Percentiles rank a stretch among this genome's conserved stretches.
Conservation (phyloP, 2,888 invertebrate genomes). For the Metopia argyrocephala region DNA sequence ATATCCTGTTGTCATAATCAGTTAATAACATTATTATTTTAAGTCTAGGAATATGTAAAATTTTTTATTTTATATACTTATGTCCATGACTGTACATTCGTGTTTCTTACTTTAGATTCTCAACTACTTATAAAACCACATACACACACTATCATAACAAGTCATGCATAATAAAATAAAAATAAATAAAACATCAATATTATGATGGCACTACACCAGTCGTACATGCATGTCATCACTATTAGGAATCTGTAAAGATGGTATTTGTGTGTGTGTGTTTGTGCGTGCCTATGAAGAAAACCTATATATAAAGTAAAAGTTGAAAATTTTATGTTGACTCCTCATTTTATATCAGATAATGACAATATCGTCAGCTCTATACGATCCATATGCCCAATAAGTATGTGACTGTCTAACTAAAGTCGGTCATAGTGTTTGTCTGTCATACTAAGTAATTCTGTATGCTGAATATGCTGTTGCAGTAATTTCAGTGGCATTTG, state of each 20-base stretch:
- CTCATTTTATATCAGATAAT: not conserved
- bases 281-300: not conserved
- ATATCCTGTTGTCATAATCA: no score
- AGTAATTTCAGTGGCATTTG: not conserved
- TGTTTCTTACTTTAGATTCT: no score
- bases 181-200: conserved; percentile 61
- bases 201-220: not conserved
- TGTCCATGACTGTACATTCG: no score
- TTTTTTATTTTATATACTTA: no score
- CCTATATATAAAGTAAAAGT: conserved; percentile 23
- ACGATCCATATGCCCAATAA: not conserved
- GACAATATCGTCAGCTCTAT: not conserved
- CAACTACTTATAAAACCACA: not conserved
- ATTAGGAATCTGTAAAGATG: conserved; percentile 5
- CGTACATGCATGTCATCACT: not conserved
- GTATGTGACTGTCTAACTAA: not conserved
- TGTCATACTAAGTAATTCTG: not conserved
- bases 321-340: conserved; percentile 23
- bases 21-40: no score
- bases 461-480: not conserved
- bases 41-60: no score
- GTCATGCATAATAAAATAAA: conserved; percentile 52
- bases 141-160: conserved; percentile 9
- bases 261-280: not conserved
- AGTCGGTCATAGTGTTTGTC: not conserved